A percentile compares a stretch with the other conserved stretches of the same genome.
These are phyloP conservation scores for Lithophane leautieri DNA, from an alignment of 2,888 invertebrate species.

Conservation along the genomic window DNA sequence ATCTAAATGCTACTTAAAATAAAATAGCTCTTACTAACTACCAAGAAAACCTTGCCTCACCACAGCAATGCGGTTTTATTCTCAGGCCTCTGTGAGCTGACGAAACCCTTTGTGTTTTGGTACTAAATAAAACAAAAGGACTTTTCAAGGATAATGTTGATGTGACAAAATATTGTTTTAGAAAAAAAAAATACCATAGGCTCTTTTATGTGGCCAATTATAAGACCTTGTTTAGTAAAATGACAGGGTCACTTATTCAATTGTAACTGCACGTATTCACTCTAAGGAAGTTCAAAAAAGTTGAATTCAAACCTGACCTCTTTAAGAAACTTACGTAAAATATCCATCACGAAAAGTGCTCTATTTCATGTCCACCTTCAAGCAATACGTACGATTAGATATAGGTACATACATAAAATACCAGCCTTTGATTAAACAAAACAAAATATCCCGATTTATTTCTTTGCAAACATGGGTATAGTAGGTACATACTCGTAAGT, in stretches of 20 bases:
- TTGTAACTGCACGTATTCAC: neutral
- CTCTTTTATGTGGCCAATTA: neutral
- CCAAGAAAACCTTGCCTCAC: constrained; percentile 70
- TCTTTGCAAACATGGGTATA: too few relatives aligned
- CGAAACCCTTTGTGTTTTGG: constrained; percentile 75
- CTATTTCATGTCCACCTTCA: neutral
- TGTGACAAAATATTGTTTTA: constrained; percentile 9
- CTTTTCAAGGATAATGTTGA: constrained; percentile 43
- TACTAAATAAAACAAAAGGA: constrained; percentile 45
- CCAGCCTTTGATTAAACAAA: neutral
- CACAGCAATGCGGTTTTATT: constrained; percentile 74
- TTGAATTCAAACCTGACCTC: neutral
- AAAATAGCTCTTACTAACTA: constrained; percentile 56
- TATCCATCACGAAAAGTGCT: neutral
- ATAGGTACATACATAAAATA: neutral
- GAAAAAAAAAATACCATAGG: neutral
- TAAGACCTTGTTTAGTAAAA: neutral
- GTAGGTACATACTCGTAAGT: too few relatives aligned
- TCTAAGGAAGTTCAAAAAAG: too few relatives aligned
- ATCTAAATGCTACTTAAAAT: constrained; percentile 55
- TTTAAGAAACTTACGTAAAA: neutral
- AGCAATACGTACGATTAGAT: neutral
- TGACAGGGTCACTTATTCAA: neutral
- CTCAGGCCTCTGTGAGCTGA: constrained; percentile 73
- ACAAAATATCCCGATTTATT: too few relatives aligned